phyloP scores from a whole-genome alignment of 1,140 invertebrate genomes.

The Phthorimaea operculella region DNA sequence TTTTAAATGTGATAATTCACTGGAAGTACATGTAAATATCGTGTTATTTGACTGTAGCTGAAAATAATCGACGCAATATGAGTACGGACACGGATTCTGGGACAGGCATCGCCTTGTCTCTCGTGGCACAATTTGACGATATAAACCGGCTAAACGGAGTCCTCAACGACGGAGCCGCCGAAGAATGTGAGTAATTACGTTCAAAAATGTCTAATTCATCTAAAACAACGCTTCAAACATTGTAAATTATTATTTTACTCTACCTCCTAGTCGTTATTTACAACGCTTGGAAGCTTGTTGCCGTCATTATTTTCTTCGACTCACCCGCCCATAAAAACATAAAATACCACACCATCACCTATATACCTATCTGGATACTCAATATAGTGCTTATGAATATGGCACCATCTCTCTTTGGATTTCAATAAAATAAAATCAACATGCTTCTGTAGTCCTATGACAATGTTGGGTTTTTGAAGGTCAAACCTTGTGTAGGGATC shows the following conservation, averaged over 20 bases:
- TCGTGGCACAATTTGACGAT: slow-evolving; percentile 71
- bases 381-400: too few relatives aligned
- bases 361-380: too few relatives aligned
- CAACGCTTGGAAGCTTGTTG: too few relatives aligned
- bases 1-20: slow-evolving; percentile 21
- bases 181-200: slow-evolving; percentile 70
- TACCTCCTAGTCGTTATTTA: background rate
- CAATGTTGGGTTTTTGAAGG: too few relatives aligned
- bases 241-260: background rate
- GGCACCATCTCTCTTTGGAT: too few relatives aligned
- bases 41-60: slow-evolving; percentile 6
- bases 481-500: too few relatives aligned
- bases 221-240: background rate
- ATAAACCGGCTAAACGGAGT: slow-evolving; percentile 74
- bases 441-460: too few relatives aligned
- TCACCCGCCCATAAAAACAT: too few relatives aligned
- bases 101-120: slow-evolving; percentile 37
- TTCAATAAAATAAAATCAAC: too few relatives aligned
- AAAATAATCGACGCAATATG: slow-evolving; percentile 29
- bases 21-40: slow-evolving; percentile 4
- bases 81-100: slow-evolving; percentile 53
- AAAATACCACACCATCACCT: too few relatives aligned
- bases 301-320: too few relatives aligned
- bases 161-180: slow-evolving; percentile 72
- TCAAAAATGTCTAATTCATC: background rate